Conservation (phyloP, 1,140 invertebrate genomes). For the Aphidius gifuensis region DNA sequence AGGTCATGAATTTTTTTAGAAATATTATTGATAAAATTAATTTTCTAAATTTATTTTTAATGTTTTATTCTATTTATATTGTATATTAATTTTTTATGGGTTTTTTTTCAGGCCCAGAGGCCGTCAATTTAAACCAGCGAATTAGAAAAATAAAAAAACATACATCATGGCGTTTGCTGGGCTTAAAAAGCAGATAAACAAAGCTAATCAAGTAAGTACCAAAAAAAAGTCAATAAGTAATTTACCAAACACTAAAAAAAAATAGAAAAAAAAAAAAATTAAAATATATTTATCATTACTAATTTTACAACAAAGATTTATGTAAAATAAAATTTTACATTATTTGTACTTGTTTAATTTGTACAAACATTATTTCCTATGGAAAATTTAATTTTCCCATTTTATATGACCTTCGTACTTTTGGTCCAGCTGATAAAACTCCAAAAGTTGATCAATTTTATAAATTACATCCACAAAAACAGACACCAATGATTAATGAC, state of each 20-base stretch:
- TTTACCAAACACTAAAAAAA: background rate
- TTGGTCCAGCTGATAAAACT: too few species aligned
- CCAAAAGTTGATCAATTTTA: too few species aligned
- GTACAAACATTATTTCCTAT: too few species aligned
- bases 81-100: background rate
- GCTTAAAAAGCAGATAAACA: conserved; percentile 97
- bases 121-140: background rate
- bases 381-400: too few species aligned
- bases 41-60: background rate
- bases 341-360: too few species aligned
- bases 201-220: conserved; percentile 88
- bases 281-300: background rate
- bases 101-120: conserved; percentile 14
- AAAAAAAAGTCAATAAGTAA: background rate
- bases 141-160: conserved; percentile 8
- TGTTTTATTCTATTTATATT: background rate
- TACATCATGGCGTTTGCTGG: conserved; percentile 90
- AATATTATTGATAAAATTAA: too few species aligned
- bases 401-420: too few species aligned
- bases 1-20: too few species aligned
- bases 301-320: too few species aligned
- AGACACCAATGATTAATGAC: too few species aligned
- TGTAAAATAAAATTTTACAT: too few species aligned
- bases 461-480: too few species aligned
- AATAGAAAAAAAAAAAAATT: background rate